Evolutionary conservation across 2,888 invertebrate genomes (phyloP), one percentile per base, ranked within the genome.

Genomic region (Dasypogon diadema): DNA sequence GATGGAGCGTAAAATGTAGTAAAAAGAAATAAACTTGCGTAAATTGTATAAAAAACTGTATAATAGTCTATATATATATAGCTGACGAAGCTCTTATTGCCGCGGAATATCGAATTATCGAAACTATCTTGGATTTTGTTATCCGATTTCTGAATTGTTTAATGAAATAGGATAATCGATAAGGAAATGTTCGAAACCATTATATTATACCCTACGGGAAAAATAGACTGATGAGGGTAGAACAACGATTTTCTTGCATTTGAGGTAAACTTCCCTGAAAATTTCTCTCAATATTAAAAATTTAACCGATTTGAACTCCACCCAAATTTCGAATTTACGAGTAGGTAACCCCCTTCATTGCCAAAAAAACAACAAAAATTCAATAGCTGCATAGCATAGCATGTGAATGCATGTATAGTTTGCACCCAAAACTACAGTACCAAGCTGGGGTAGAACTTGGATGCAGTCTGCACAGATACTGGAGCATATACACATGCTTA

Each of bases 271-370:
- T n/a, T n/a, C n/a, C n/a, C n/a, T n/a, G n/a, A n/a, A n/a, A n/a
- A n/a, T n/a, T n/a, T n/a, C n/a, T n/a, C n/a, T n/a, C n/a, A n/a
- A n/a, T n/a, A n/a, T n/a, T n/a, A n/a, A n/a, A n/a, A n/a, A n/a
- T n/a, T n/a, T n/a, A n/a, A n/a, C 37, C 34, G 48, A 65, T 6
- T 65, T 46, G 46, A 65, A 65, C 65, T 65, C 65, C 65, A 46
- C 65, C 65, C 65, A 65, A 65, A 21, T 51, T 12, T 21, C 51
- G 3, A 8, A 18, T 8, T 4, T 51, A 18, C 5, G 30, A 30
- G 8, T 30, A 30, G 8, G 30, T 8, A 30, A 30, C n/a, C 14
- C 21, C 18, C 51, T 26, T 24, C 46, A 46, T 46, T 21, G 65
- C 46, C 46, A 65, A 65, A 65, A 16, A 48, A 14, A 16, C 4